These are phyloP conservation scores for Stomatorhinus ivindoensis DNA, from an alignment of 2,113 vertebrate genomes.

Conservation along the genomic window DNA sequence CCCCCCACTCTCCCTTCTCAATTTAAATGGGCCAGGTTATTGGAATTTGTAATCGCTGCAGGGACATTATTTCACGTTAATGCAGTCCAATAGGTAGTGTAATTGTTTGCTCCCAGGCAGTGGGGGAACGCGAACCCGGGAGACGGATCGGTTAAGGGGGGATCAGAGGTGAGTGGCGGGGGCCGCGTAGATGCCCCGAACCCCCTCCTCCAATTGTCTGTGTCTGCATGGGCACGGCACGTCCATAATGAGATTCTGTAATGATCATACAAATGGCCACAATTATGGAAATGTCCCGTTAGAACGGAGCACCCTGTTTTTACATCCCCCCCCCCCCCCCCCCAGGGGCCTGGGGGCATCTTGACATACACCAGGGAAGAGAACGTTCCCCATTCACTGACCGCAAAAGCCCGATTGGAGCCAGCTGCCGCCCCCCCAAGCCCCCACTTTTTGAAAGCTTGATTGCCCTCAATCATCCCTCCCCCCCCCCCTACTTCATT, in stretches of 20 bases:
- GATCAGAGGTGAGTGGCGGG: constrained; percentile 29
- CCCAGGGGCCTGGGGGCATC: constrained; percentile 13
- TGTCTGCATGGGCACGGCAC: neutral
- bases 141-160: constrained; percentile 35
- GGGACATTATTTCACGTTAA: constrained; percentile 39
- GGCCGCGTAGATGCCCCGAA: neutral
- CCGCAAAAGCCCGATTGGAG: constrained; percentile 35
- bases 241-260: constrained; percentile 21
- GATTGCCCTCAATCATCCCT: constrained; percentile 7
- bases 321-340: neutral
- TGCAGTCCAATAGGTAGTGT: constrained; percentile 44
- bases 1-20: constrained; percentile 23
- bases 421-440: constrained; percentile 37
- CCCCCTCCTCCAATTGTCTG: neutral
- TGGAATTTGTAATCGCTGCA: constrained; percentile 44
- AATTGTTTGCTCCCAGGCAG: constrained; percentile 45
- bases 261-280: constrained; percentile 32
- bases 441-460: constrained; percentile 33
- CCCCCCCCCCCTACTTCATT: neutral
- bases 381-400: constrained; percentile 28
- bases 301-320: constrained; percentile 15
- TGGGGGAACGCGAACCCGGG: constrained; percentile 32
- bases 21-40: constrained; percentile 40
- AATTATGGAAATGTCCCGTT: constrained; percentile 38
- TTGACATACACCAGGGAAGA: constrained; percentile 24